Conservation (phyloP, 2,113 vertebrate species). For the Perognathus longimembris region DNA sequence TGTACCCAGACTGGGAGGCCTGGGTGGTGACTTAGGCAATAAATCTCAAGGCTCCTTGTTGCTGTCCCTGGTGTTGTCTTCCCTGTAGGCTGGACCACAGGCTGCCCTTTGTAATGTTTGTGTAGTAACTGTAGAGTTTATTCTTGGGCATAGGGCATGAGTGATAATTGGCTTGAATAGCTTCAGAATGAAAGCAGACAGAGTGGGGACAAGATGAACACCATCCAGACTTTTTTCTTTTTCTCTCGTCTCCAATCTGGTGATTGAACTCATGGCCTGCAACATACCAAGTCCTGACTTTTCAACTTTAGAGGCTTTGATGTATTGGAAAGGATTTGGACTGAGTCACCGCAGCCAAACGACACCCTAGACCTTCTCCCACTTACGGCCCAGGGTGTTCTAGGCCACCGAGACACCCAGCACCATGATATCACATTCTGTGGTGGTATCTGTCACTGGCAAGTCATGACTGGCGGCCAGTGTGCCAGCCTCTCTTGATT, state of each 20-base stretch:
- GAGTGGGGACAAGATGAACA: background rate
- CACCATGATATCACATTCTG: background rate
- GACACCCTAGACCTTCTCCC: accelerated
- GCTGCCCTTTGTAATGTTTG: background rate
- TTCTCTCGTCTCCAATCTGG: background rate
- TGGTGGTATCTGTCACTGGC: background rate
- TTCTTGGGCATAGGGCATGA: background rate
- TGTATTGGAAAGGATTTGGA: background rate
- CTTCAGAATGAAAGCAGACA: background rate
- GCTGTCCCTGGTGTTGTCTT: background rate
- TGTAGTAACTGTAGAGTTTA: background rate
- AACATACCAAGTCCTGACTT: background rate
- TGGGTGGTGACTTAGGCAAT: background rate
- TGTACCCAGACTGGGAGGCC: background rate
- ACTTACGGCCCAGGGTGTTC: background rate
- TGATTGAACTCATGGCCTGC: background rate
- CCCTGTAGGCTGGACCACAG: background rate
- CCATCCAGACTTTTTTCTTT: background rate
- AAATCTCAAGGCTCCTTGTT: background rate
- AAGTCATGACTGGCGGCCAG: background rate
- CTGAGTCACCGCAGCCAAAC: background rate
- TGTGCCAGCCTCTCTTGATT: background rate
- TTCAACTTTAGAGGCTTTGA: background rate
- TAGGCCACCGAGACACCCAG: background rate
- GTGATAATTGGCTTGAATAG: background rate